phyloP scores from a whole-genome alignment of 2,888 invertebrate genomes.

The Caenorhabditis sulstoni region DNA sequence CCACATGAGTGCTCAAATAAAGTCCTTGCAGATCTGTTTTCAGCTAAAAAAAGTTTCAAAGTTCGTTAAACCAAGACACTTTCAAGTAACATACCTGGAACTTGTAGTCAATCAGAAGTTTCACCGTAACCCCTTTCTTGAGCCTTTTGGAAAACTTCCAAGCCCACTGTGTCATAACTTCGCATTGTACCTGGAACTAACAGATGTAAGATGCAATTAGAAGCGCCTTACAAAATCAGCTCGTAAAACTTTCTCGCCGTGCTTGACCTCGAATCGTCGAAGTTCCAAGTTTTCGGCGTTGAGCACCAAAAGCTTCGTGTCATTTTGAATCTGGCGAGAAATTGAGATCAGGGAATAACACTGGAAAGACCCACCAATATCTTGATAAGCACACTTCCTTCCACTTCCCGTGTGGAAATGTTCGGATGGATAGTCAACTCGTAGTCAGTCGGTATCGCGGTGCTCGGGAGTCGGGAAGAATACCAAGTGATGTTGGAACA shows the following conservation, averaged over 20 bases:
- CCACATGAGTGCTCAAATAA: slow-evolving; percentile 59
- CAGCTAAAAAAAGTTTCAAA: slow-evolving; percentile 21
- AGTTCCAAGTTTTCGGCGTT: slow-evolving; percentile 43
- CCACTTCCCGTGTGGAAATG: slow-evolving; percentile 44
- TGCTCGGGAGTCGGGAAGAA: slow-evolving; percentile 80
- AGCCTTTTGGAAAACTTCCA: slow-evolving; percentile 54
- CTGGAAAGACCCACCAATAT: background rate
- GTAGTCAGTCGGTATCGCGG: slow-evolving; percentile 76
- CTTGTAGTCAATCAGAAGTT: slow-evolving; percentile 46
- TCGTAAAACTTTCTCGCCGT: slow-evolving; percentile 16
- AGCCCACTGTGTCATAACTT: slow-evolving; percentile 66
- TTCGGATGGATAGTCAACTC: slow-evolving; percentile 71
- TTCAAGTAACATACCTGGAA: background rate
- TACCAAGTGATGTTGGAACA: slow-evolving; percentile 80
- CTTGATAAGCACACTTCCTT: slow-evolving; percentile 18
- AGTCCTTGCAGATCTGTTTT: slow-evolving; percentile 62
- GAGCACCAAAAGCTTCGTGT: slow-evolving; percentile 26
- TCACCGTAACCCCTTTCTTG: slow-evolving; percentile 43
- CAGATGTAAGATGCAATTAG: background rate
- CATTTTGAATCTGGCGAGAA: slow-evolving; percentile 6
- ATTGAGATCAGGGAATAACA: background rate
- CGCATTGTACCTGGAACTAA: slow-evolving; percentile 55
- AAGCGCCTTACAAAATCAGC: slow-evolving; percentile 56
- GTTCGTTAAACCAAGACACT: too few species aligned
- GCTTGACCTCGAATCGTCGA: slow-evolving; percentile 18